Conservation (phyloP, 2,797 vertebrate genomes). For the Parambassis ranga region DNA sequence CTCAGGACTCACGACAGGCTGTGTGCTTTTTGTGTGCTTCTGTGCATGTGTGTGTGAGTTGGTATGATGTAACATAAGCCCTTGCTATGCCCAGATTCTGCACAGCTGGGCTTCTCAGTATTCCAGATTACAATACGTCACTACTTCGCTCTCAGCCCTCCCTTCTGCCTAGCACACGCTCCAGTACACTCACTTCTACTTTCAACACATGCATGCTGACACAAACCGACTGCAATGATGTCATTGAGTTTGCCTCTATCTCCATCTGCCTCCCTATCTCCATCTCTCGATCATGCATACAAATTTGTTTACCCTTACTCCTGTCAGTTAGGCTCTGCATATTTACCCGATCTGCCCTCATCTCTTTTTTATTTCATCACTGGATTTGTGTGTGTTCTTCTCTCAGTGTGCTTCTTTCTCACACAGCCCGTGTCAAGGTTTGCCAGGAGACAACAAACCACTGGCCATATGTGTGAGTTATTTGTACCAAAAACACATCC, state of each 20-base stretch:
- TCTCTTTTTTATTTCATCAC: conserved; percentile 37
- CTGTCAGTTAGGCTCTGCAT: conserved; percentile 57
- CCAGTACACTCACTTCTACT: conserved; percentile 64
- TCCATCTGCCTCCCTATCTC: conserved; percentile 62
- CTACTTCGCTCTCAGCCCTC: conserved; percentile 50
- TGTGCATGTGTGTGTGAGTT: conserved; percentile 24
- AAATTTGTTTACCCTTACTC: conserved; percentile 53
- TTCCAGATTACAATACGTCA: conserved; percentile 83
- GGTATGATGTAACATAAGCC: conserved; percentile 78
- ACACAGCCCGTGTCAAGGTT: conserved; percentile 40
- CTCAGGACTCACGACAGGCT: conserved; percentile 56
- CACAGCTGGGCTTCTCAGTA: conserved; percentile 82
- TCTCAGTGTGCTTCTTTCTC: conserved; percentile 7
- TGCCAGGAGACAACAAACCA: conserved; percentile 46
- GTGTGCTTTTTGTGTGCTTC: conserved; percentile 34
- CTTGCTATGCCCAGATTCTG: conserved; percentile 71
- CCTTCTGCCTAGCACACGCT: conserved; percentile 46
- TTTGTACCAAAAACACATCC: conserved; percentile 49
- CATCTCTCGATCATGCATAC: conserved; percentile 49
- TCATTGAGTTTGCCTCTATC: conserved; percentile 62
- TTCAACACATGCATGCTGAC: conserved; percentile 64
- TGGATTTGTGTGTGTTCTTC: background rate
- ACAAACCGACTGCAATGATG: conserved; percentile 69
- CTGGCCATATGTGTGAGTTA: conserved; percentile 62
- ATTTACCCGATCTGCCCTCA: conserved; percentile 46